Evolutionary conservation across 2,888 invertebrate genomes (phyloP).

Genomic region (Eupelmus urozonus): DNA sequence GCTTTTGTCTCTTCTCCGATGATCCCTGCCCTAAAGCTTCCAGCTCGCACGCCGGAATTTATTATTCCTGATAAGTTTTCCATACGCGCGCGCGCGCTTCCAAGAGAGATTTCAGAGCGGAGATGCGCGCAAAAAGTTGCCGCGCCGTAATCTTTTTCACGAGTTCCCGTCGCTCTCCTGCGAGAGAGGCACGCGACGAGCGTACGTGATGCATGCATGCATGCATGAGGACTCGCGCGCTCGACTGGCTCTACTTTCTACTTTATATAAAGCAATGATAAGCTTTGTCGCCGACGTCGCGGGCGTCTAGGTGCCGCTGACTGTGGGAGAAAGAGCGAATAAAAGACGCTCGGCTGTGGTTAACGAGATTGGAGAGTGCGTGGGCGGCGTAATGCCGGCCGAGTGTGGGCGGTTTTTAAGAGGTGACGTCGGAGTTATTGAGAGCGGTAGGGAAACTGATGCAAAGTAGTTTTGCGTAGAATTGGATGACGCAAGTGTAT

Average conservation of each 20-base stretch:
- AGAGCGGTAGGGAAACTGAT: not conserved
- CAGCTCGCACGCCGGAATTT: conserved; percentile 62
- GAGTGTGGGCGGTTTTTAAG: not conserved
- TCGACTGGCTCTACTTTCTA: not conserved
- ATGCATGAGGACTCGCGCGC: conserved; percentile 25
- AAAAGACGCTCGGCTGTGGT: conserved; percentile 2
- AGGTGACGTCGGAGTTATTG: not conserved
- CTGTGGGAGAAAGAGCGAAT: not conserved
- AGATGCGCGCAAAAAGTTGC: conserved; percentile 47
- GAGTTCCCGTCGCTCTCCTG: conserved; percentile 43
- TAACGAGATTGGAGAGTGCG: too few relatives aligned
- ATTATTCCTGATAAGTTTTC: conserved; percentile 70
- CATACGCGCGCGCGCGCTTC: conserved; percentile 33
- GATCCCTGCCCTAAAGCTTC: conserved; percentile 37
- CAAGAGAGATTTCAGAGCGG: conserved; percentile 34
- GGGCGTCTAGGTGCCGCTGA: not conserved
- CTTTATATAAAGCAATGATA: conserved; percentile 42
- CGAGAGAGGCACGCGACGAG: not conserved
- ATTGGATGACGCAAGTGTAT: not conserved
- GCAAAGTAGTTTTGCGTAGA: conserved; percentile 1
- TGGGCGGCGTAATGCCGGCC: too few relatives aligned
- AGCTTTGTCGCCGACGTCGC: conserved; percentile 27
- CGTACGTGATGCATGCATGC: conserved; percentile 36
- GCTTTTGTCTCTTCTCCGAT: conserved; percentile 41
- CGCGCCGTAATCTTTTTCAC: conserved; percentile 53